Evolutionary conservation across 2,113 vertebrate genomes (phyloP).

Genomic region (Bubo bubo): DNA sequence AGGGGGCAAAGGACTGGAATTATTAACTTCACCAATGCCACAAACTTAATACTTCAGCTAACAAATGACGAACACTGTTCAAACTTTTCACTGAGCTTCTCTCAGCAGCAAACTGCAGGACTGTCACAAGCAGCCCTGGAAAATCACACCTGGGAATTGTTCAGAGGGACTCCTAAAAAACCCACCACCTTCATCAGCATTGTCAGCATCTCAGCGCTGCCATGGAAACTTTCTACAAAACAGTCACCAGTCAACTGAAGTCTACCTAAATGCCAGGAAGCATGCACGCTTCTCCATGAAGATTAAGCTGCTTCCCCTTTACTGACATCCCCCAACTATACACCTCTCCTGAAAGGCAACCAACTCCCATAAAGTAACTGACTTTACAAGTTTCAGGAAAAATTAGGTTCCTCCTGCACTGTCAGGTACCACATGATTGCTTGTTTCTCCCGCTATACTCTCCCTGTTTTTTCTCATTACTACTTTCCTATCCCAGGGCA

Average conservation of each 20-base stretch:
- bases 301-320: background rate
- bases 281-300: background rate
- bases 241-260: background rate
- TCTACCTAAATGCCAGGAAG: background rate
- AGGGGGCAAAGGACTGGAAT: background rate
- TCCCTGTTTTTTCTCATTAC: background rate
- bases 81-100: background rate
- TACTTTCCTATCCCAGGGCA: background rate
- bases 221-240: background rate
- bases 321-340: background rate
- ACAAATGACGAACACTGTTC: background rate
- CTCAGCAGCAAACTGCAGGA: background rate
- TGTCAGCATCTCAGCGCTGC: background rate
- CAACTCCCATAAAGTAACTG: background rate
- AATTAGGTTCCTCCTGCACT: background rate
- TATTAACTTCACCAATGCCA: background rate
- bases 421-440: background rate
- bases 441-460: background rate
- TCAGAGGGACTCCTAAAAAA: background rate
- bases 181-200: background rate
- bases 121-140: background rate
- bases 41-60: background rate
- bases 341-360: background rate
- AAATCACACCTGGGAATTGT: background rate
- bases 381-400: background rate